Base-by-base conservation (phyloP, 1,140 invertebrate genomes). In the Nasonia longicornis region DNA sequence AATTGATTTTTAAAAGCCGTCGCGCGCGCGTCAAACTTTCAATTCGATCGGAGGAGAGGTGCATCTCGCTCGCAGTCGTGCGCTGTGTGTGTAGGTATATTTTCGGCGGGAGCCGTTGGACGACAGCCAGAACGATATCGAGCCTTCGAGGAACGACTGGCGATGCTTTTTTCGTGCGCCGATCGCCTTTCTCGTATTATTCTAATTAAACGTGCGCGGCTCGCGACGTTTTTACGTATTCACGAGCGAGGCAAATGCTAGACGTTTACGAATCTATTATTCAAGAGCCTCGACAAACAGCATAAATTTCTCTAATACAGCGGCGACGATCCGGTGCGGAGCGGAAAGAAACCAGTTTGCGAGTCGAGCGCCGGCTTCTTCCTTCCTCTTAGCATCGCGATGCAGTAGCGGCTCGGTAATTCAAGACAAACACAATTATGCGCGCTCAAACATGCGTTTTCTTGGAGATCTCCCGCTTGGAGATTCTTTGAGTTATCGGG, bases 391-490 rank as follows among this genome's bases (percentile, higher is more conserved):
- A 29, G 16, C n/a, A 1, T 29, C 72, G 26, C 3, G 45, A 74
- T 42, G 52, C 20, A n/a, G 52, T 20, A 48, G 16, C 16, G 38
- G 63, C 75, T 77, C 35, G 20, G 67, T 77, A 77, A 63, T 67
- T 48, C 31, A 77, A 66, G 58, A 35, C 58, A 77, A 77, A 66
- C 63, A 66, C 20, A 42, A 77, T 66, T 77, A 66, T 29, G 73
- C 73, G 26, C n/a, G 52, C 11, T 63, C 48, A 58, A 75, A 73
- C 71, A 22, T 26, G 7, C 7, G 26, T 67, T 67, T 29, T 29
- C 66, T 26, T 42, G 38, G 22, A 22, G 38, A 38, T 38, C 8
- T 38, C 38, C 38, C 38, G 38, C 38, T 38, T 38, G 38, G 8
- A 42, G 38, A 42, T 42, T 42, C 38, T 11, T 42, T 8, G 38